Percentiles rank a stretch among this genome's conserved stretches.
Evolutionary conservation across 2,888 invertebrate genomes (phyloP).

Genomic region (Philopedon plagiatum): DNA sequence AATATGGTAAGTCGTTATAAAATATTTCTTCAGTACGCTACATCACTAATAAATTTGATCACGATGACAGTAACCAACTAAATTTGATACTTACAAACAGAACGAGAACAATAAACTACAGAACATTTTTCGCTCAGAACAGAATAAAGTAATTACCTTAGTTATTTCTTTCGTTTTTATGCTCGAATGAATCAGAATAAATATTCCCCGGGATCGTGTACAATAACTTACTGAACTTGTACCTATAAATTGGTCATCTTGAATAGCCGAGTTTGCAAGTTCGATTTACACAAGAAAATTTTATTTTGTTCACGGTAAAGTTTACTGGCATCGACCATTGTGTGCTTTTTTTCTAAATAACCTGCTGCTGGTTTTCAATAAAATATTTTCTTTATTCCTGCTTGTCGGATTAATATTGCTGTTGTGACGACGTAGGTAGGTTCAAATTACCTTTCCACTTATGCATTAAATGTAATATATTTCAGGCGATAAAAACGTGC

Average conservation of each 20-base stretch:
- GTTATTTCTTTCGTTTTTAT: constrained; percentile 68
- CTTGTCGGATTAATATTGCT: constrained; percentile 8
- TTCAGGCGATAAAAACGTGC: neutral
- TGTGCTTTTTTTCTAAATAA: constrained; percentile 39
- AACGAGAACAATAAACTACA: constrained; percentile 32
- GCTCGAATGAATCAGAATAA: constrained; percentile 66
- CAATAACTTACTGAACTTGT: constrained; percentile 67
- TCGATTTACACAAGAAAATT: constrained; percentile 62
- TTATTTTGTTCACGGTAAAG: constrained; percentile 56
- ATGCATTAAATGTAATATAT: constrained; percentile 1
- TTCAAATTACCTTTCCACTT: neutral
- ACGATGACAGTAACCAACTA: neutral
- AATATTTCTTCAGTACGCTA: no score
- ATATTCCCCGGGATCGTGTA: constrained; percentile 65
- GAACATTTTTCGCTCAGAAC: constrained; percentile 41
- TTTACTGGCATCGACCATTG: constrained; percentile 57
- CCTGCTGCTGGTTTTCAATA: constrained; percentile 31
- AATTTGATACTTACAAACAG: constrained; percentile 21
- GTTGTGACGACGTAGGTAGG: constrained; percentile 3
- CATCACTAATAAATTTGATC: no score
- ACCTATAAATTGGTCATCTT: constrained; percentile 68
- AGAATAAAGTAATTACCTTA: constrained; percentile 67
- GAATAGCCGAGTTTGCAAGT: constrained; percentile 60
- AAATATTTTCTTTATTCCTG: constrained; percentile 23
- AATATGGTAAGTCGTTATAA: no score